Conservation (phyloP, 2,797 vertebrate species). For the Galaxias olidus region DNA sequence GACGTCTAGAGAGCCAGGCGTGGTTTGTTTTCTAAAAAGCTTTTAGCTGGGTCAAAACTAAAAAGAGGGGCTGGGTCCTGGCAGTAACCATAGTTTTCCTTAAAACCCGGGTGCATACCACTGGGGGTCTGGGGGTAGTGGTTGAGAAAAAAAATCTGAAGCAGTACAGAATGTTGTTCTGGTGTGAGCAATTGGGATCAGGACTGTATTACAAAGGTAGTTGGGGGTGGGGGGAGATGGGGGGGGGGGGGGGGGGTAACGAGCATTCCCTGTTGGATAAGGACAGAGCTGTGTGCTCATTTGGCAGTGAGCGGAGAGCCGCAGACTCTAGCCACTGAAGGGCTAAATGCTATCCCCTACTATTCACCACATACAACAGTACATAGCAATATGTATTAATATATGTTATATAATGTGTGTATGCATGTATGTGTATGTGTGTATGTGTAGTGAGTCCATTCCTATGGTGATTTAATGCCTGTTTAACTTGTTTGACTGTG, state of each 20-base stretch:
- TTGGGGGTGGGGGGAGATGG: constrained; percentile 19
- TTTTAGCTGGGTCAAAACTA: background rate
- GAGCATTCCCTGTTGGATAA: constrained; percentile 82
- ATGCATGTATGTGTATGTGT: constrained; percentile 10
- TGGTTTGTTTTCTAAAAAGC: background rate
- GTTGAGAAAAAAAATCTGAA: too few relatives aligned
- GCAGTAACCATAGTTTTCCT: constrained; percentile 9
- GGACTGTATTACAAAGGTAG: constrained; percentile 3
- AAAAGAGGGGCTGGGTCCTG: constrained; percentile 2
- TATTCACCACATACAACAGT: constrained; percentile 51
- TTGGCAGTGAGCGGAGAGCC: constrained; percentile 93
- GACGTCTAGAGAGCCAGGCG: background rate
- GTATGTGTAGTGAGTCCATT: background rate
- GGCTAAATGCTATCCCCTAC: constrained; percentile 82
- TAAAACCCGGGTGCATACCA: too few relatives aligned
- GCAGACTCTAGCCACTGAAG: constrained; percentile 99
- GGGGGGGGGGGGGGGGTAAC: constrained; percentile 31
- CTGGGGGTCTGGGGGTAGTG: too few relatives aligned
- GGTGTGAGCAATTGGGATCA: background rate
- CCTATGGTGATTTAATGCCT: background rate
- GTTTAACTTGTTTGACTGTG: too few relatives aligned
- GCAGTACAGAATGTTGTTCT: too few relatives aligned
- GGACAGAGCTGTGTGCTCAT: constrained; percentile 81
- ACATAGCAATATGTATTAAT: constrained; percentile 4
- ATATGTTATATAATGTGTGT: background rate